Evolutionary conservation across 2,113 vertebrate species (phyloP), one percentile per base, ranked within the genome.

Genomic region (Dendrocopos noguchii): DNA sequence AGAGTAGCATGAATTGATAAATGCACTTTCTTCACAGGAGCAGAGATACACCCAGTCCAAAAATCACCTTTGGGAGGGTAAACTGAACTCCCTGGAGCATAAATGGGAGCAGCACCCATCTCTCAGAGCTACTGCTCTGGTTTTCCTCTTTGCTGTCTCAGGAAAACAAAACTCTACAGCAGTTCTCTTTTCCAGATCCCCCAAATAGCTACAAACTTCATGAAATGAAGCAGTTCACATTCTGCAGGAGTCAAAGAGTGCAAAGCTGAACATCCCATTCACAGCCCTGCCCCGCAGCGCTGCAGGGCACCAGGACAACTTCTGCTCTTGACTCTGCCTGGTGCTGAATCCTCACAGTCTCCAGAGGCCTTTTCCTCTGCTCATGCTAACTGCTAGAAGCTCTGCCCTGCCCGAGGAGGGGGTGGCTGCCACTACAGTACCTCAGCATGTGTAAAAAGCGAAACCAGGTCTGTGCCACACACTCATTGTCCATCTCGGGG

Each of bases 381-480:
- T 57, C 60, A 81, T 36, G 34, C 60, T 90, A 59, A 79, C 6
- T 3, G 39, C 47, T 0, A 78, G 25, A n/a, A n/a, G 19, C 6
- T 4, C 74, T 46, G 20, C 47, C 79, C 80, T 50, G 78, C 73
- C 4, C 36, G 3, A 7, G 70, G 36, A 19, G 63, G 59, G 18
- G 19, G 28, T 5, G 16, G 53, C 31, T 84, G n/a, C 10, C 67
- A 92, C 46, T 64, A 89, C 42, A 93, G 42, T 96, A 99, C 99
- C 99, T 99, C 90, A 99, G 98, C 98, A 99, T 99, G 97, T 99
- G 99, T 91, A 99, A 98, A 97, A 99, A 99, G 84, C 99, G 98
- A 97, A 99, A 99, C 99, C 99, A 99, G 4, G 99, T 99, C 97
- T 99, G 99, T 63, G 99, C 98, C 93, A 99, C 95, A 6, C 99